phyloP scores from a whole-genome alignment of 2,797 vertebrate species.

The Gymnothorax javanicus region DNA sequence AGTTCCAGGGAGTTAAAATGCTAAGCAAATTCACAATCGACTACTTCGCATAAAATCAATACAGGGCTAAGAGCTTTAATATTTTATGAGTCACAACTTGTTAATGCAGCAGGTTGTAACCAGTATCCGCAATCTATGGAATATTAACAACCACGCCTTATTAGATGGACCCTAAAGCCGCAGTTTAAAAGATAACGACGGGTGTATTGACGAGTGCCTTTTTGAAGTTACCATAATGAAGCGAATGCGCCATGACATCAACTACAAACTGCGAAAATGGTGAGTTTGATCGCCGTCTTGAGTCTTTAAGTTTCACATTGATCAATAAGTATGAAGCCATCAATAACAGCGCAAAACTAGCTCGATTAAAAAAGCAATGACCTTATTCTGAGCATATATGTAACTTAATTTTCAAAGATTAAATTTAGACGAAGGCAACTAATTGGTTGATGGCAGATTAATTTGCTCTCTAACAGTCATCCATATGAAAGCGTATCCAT shows the following conservation, averaged over 20 bases:
- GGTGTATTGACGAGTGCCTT: background rate
- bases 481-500: background rate
- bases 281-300: background rate
- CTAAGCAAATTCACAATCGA: conserved; percentile 34
- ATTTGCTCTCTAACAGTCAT: background rate
- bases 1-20: conserved; percentile 11
- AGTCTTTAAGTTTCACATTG: background rate
- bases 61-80: conserved; percentile 36
- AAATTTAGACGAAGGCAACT: background rate
- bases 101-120: background rate
- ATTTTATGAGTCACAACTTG: conserved; percentile 43
- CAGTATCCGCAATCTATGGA: background rate
- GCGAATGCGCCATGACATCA: conserved; percentile 15
- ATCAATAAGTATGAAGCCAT: background rate
- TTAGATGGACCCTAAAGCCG: conserved; percentile 16
- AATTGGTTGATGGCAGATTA: background rate
- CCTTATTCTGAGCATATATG: background rate
- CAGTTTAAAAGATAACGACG: conserved; percentile 5
- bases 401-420: background rate
- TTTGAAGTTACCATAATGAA: conserved; percentile 17
- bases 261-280: background rate
- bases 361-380: background rate
- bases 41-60: conserved; percentile 50
- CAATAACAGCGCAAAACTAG: background rate
- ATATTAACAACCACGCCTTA: conserved; percentile 22